Evolutionary conservation across 2,888 invertebrate species (phyloP).

Genomic region (Erebia aethiops): DNA sequence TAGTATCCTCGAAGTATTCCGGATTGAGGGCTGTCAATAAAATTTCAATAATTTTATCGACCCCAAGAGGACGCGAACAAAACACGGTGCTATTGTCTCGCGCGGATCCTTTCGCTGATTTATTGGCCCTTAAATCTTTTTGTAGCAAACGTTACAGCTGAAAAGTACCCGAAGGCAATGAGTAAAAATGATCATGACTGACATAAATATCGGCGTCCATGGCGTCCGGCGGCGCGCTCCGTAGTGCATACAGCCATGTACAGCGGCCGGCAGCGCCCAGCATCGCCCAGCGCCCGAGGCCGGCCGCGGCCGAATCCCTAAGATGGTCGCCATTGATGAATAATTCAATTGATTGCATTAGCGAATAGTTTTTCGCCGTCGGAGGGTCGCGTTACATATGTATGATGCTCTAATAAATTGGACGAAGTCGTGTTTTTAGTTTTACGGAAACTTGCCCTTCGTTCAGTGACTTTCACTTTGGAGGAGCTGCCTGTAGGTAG

Average conservation of each 20-base stretch:
- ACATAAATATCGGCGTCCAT: slow-evolving; percentile 10
- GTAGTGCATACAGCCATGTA: too few species aligned
- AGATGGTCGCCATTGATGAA: slow-evolving; percentile 69
- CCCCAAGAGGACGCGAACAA: not conserved
- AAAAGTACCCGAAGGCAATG: not conserved
- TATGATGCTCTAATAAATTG: slow-evolving; percentile 73
- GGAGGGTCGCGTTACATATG: slow-evolving; percentile 68
- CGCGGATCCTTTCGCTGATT: not conserved
- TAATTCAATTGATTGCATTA: slow-evolving; percentile 77
- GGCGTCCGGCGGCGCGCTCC: not conserved
- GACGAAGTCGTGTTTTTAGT: slow-evolving; percentile 45
- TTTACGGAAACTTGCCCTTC: slow-evolving; percentile 21
- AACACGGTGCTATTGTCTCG: not conserved
- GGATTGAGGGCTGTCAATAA: not conserved
- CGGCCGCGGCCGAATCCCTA: slow-evolving; percentile 56
- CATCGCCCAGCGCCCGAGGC: not conserved
- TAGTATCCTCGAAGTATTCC: not conserved
- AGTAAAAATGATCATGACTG: not conserved
- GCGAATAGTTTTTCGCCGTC: slow-evolving; percentile 66
- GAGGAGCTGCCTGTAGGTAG: not conserved
- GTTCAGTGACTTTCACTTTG: not conserved
- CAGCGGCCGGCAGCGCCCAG: too few species aligned
- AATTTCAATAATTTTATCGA: slow-evolving; percentile 2
- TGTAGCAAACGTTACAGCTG: not conserved
- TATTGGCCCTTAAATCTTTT: slow-evolving; percentile 12